Conservation (phyloP, 2,113 vertebrate genomes). For the Oryzias woworae region DNA sequence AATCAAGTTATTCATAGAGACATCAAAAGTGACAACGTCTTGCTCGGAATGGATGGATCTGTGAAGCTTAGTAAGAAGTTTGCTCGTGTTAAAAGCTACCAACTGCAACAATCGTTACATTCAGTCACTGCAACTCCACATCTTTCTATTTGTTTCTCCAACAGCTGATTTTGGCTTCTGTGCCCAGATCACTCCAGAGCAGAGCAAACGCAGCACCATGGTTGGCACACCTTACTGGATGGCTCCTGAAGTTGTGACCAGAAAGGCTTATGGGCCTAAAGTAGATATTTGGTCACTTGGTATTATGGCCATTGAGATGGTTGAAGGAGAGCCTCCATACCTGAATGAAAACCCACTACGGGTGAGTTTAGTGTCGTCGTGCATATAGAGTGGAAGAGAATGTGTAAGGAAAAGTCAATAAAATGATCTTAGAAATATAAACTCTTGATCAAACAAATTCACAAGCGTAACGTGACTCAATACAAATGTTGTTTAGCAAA, state of each 20-base stretch:
- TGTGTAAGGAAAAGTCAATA: too few species aligned
- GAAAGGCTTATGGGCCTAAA: constrained; percentile 97
- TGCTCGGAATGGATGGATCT: constrained; percentile 97
- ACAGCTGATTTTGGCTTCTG: constrained; percentile 98
- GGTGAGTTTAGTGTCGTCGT: constrained; percentile 74
- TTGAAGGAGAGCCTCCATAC: constrained; percentile 97
- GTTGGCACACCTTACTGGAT: constrained; percentile 99
- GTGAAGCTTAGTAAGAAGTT: constrained; percentile 95
- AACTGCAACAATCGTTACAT: neutral
- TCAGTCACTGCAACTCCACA: neutral
- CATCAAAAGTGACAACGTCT: constrained; percentile 98
- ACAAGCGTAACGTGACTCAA: neutral
- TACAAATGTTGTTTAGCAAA: neutral
- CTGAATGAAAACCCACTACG: constrained; percentile 98
- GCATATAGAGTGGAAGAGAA: too few species aligned
- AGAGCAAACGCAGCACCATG: constrained; percentile 99
- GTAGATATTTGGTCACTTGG: constrained; percentile 99
- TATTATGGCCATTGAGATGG: constrained; percentile 99
- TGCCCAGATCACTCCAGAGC: constrained; percentile 98
- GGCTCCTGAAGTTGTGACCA: constrained; percentile 97
- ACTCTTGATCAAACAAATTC: neutral
- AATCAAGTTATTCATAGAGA: constrained; percentile 99
- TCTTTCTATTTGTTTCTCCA: constrained; percentile 6
- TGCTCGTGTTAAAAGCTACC: neutral
- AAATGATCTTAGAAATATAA: neutral